phyloP scores from a whole-genome alignment of 2,113 vertebrate genomes.

The Psophia crepitans region DNA sequence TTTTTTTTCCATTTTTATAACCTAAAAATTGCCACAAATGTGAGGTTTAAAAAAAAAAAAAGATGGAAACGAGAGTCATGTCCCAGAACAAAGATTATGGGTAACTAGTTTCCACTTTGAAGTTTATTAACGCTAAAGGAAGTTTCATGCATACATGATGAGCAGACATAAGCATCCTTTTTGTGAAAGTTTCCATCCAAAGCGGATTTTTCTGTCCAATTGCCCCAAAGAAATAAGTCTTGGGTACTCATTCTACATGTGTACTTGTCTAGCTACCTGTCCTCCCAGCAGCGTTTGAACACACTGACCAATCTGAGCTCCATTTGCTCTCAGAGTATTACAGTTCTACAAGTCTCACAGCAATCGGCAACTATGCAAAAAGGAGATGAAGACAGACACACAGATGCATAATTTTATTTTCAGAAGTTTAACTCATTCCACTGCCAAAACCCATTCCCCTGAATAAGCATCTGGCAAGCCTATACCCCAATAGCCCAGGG shows the following conservation, averaged over 20 bases:
- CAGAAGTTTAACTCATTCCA: neutral
- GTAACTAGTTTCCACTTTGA: neutral
- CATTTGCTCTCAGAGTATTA: neutral
- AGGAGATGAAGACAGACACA: neutral
- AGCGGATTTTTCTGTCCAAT: neutral
- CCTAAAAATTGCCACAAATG: neutral
- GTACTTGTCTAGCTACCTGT: neutral
- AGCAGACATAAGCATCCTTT: neutral
- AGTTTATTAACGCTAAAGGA: neutral
- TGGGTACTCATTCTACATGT: neutral
- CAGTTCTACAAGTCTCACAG: neutral
- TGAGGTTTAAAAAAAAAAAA: neutral
- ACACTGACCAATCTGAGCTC: neutral
- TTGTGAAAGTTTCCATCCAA: neutral
- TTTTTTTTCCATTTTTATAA: neutral
- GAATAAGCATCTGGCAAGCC: neutral
- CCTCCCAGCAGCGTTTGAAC: neutral
- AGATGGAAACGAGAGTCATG: neutral
- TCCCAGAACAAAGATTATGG: neutral
- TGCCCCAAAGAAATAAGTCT: neutral
- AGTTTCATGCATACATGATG: neutral
- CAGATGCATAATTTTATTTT: neutral
- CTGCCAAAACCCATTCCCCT: neutral
- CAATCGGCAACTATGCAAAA: neutral
- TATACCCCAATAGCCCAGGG: fast-evolving